Evolutionary conservation across 2,888 invertebrate genomes (phyloP), one percentile per base, ranked within the genome.

Genomic region (Dynastes maya): DNA sequence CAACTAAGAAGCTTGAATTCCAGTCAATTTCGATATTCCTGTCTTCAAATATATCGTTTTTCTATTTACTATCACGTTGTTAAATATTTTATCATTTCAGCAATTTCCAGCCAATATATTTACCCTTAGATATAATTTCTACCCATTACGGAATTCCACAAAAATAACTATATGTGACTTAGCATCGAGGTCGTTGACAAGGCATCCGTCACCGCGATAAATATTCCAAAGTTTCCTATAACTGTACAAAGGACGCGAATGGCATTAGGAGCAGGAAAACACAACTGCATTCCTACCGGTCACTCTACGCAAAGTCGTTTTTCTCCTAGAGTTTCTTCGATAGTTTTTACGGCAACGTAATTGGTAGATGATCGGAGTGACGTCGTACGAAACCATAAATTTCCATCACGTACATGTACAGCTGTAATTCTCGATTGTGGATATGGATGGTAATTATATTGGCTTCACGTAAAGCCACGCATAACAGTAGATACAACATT

Each of bases 191-290:
- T 74, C 72, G 63, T 63, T 74, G 72, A 74, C 72, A 74, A 74
- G 72, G 45, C 49, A 29, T 61, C 27, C 45, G 61, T 74, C 72
- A 55, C 49, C 61, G 61, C 45, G 45, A 74, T 61, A 74, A 74
- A 74, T 74, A 74, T 49, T 74, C 61, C 61, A 63, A 74, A 55
- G 45, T 74, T 74, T 63, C 72, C 72, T 74, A 45, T 74, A 74
- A 74, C 72, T 74, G 72, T 74, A 74, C 72, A 74, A 61, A 74
- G 72, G 72, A 74, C 72, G 45, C 72, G 72, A 45, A 74, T 61
- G 45, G 55, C 72, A 61, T 74, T 74, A 61, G 72, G 72, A 74
- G 72, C 72, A 74, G 72, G 63, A 74, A 74, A 58, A 72, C 72
- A 58, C 58, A 72, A 27, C 72, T 58, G 61, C 72, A 74, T 74